Evolutionary conservation across 2,113 vertebrate species (phyloP).

Genomic region (Columba livia): DNA sequence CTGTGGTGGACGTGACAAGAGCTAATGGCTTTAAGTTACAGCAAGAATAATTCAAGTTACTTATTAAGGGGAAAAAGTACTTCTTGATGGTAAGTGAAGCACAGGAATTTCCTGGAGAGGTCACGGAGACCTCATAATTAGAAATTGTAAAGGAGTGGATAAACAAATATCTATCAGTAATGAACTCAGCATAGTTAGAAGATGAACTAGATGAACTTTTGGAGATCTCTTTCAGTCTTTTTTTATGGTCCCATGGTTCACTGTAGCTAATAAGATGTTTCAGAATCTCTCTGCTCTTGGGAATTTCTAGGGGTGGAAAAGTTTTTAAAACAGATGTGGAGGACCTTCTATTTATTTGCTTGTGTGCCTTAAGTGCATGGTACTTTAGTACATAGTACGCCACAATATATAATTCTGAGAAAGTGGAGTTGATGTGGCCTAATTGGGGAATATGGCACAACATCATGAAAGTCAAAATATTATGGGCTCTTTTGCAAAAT

Average conservation of each 20-base stretch:
- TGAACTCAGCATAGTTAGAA: neutral
- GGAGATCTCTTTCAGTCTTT: neutral
- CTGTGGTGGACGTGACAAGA: neutral
- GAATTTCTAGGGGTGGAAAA: neutral
- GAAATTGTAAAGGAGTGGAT: neutral
- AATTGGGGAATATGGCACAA: neutral
- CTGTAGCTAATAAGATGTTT: neutral
- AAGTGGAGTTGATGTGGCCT: neutral
- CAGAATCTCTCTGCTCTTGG: neutral
- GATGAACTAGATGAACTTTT: slow-evolving; percentile 6
- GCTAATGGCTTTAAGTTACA: neutral
- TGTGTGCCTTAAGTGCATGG: neutral
- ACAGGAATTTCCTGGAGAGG: slow-evolving; percentile 54
- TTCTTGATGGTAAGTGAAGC: slow-evolving; percentile 38
- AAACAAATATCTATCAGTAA: slow-evolving; percentile 37
- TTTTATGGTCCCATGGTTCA: neutral
- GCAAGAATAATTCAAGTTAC: slow-evolving; percentile 8
- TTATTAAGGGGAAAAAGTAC: slow-evolving; percentile 31
- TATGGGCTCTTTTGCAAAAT: neutral
- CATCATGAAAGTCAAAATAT: neutral
- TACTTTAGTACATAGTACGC: neutral
- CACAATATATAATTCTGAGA: neutral
- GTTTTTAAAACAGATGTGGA: neutral
- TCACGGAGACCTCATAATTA: slow-evolving; percentile 33
- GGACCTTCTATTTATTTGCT: neutral